Evolutionary conservation across 2,797 vertebrate genomes (phyloP).

Genomic region (Melanotaenia maccullochi): DNA sequence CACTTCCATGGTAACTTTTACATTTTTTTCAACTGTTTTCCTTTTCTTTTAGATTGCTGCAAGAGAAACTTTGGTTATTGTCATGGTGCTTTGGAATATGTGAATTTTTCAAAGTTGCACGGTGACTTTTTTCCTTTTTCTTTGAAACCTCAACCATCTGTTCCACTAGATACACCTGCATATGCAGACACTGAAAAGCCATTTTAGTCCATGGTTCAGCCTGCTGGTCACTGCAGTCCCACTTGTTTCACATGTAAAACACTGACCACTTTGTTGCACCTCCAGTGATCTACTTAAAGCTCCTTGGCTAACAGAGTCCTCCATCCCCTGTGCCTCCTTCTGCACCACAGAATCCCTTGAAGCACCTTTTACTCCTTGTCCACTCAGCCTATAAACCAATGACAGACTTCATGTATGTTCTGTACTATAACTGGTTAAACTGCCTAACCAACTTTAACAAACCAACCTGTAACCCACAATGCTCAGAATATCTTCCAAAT

Average conservation of each 20-base stretch:
- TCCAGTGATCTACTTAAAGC: constrained; percentile 60
- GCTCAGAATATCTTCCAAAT: too few species aligned
- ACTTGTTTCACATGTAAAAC: constrained; percentile 71
- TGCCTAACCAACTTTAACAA: background rate
- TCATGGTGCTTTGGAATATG: background rate
- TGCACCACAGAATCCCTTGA: background rate
- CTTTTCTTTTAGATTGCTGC: background rate
- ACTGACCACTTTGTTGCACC: constrained; percentile 61
- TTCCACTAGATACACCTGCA: constrained; percentile 33
- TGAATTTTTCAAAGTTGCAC: background rate
- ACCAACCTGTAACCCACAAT: too few species aligned
- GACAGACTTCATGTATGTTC: background rate
- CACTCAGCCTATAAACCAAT: background rate
- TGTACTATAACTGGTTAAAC: background rate
- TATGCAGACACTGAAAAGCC: background rate
- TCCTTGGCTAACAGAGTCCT: background rate
- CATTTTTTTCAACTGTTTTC: background rate
- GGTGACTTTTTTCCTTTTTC: background rate
- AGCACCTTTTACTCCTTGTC: background rate
- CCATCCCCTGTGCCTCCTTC: background rate
- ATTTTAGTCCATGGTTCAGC: constrained; percentile 17
- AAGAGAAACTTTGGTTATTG: background rate
- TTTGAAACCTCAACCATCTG: constrained; percentile 58
- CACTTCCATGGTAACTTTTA: constrained; percentile 47
- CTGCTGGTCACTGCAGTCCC: constrained; percentile 66